Percentiles rank a stretch among this genome's conserved stretches.
phyloP scores from a whole-genome alignment of 64 coral and sea anemone genomes.

The Acropora tenuis region DNA sequence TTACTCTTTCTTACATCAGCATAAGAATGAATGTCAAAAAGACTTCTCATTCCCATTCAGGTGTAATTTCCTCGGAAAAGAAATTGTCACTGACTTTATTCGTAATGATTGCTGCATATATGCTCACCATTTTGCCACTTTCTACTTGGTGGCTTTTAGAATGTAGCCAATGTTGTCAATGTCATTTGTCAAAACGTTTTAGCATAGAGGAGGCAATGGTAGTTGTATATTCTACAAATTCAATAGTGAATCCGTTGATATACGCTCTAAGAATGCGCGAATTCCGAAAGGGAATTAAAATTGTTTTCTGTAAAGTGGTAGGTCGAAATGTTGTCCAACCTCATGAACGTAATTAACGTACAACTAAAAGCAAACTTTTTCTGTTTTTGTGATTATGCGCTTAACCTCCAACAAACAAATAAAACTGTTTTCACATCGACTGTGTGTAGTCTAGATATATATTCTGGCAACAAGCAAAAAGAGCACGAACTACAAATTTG shows the following conservation, averaged over 20 bases:
- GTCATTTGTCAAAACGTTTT: no score
- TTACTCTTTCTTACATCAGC: no score
- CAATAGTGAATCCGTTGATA: background rate
- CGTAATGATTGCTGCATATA: background rate
- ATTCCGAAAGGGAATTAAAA: background rate
- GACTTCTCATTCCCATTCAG: no score
- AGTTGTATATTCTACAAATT: background rate
- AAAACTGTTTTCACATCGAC: no score
- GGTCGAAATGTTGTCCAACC: no score
- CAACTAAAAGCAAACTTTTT: no score
- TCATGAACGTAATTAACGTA: no score
- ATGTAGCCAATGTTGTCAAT: background rate
- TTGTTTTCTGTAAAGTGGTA: background rate
- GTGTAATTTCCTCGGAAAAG: background rate
- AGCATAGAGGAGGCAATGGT: background rate
- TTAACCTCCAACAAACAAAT: no score
- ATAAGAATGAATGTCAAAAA: background rate
- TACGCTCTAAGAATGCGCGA: background rate
- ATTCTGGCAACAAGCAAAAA: no score
- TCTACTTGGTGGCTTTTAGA: background rate
- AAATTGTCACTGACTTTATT: constrained; percentile 2
- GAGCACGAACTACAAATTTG: no score
- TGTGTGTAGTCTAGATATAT: no score
- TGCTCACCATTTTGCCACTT: background rate
- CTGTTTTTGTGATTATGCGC: no score